A percentile compares a stretch with the other conserved stretches of the same genome.
These are phyloP conservation scores for Ophraella communa DNA, from an alignment of 2,888 invertebrate genomes.

Conservation along the genomic window DNA sequence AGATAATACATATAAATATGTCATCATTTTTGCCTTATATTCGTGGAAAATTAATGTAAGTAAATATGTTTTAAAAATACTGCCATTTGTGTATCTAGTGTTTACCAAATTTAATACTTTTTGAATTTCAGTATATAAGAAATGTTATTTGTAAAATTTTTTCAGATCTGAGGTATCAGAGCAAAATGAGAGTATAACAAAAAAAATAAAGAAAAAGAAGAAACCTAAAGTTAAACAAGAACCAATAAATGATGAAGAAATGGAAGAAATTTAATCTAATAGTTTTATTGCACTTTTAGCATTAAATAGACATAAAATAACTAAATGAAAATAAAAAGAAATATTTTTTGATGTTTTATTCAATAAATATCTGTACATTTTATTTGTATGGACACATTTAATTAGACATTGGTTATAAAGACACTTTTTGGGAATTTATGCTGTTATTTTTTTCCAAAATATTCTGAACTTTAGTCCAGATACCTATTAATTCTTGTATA, in stretches of 20 bases:
- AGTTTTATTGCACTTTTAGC: too few species aligned
- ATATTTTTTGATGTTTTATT: background rate
- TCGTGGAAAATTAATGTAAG: conserved; percentile 64
- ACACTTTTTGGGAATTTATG: background rate
- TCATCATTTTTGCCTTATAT: conserved; percentile 70
- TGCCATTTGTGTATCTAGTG: too few species aligned
- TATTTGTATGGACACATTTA: too few species aligned
- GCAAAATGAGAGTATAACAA: background rate
- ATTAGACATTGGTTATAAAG: too few species aligned
- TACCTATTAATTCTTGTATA: background rate
- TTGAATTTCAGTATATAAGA: too few species aligned
- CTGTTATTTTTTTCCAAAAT: background rate
- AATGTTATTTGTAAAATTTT: too few species aligned
- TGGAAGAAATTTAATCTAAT: background rate
- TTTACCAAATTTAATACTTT: too few species aligned
- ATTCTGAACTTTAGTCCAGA: background rate
- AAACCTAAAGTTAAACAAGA: conserved; percentile 2
- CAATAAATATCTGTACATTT: too few species aligned
- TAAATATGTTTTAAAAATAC: conserved; percentile 12
- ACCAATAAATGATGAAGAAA: background rate
- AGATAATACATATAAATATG: conserved; percentile 66
- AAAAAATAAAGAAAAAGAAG: conserved; percentile 2
- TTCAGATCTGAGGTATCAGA: background rate
- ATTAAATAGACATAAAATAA: background rate
- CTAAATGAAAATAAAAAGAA: background rate